Evolutionary conservation across 2,888 invertebrate species (phyloP), one percentile per base, ranked within the genome.

Genomic region (Acrocyrtus sp.): DNA sequence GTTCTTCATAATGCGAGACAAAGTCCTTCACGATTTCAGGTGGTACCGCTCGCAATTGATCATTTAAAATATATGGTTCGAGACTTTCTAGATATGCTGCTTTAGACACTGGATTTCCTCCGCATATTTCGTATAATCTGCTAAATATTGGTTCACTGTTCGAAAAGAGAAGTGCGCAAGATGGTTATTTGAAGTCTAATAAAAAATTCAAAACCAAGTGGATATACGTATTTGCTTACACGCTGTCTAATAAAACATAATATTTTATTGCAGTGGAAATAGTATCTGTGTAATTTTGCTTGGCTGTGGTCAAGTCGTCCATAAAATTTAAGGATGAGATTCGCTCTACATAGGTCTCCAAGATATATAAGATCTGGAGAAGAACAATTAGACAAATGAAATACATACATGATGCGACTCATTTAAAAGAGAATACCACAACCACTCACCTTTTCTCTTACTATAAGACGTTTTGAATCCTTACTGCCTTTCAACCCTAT

Each of bases 11-110:
- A 83, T 91, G 88, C 19, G 87, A 85, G 4, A 93, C 90, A 80
- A 93, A 87, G 62, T 90, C 89, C 83, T 93, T 91, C 72, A 91
- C 89, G 57, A 93, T 88, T 3, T 86, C 85, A 0, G 93, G 92
- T 54, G 91, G 90, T 15, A 93, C 86, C 51, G 84, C 83, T 5
- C 85, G 84, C 53, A 93, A 84, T 50, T 87, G 86, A 78, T 90
- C 91, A 77, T 87, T 88, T 72, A 89, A 86, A 78, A 93, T 89
- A 82, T 90, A 90, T 6, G 90, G 89, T 63, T 92, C 91, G 68
- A 94, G 84, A 77, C 90, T 87, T 72, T 90, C 90, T 74, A 92
- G 85, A 82, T 90, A 92, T 63, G 89, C 85, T 1, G 88, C 88
- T 82, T 88, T 89, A 8, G 90, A 88, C 61, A 89, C 87, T 24